Conservation (phyloP, 1,140 invertebrate species). For the Liolophura sinensis region DNA sequence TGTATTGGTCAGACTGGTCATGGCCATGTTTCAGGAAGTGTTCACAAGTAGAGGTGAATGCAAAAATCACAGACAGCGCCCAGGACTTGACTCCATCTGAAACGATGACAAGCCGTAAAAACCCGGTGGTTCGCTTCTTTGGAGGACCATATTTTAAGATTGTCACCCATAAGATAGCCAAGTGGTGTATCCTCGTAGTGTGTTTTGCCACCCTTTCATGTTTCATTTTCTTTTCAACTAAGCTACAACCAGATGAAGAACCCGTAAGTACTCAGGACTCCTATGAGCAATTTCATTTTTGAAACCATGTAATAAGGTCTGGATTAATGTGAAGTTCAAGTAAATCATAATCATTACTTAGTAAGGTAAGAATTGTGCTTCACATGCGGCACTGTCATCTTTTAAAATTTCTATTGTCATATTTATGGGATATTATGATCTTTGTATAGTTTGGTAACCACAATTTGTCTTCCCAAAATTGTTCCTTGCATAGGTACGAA, state of each 20-base stretch:
- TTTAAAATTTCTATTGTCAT: not conserved
- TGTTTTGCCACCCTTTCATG: slow-evolving; percentile 22
- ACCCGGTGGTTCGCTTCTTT: slow-evolving; percentile 30
- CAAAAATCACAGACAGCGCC: not conserved
- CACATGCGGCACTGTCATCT: slow-evolving; percentile 10
- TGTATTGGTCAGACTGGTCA: not conserved
- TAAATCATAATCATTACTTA: too few species aligned
- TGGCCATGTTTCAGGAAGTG: not conserved
- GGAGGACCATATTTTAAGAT: slow-evolving; percentile 16
- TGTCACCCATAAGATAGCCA: slow-evolving; percentile 21
- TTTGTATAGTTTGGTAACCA: not conserved
- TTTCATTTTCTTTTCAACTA: slow-evolving; percentile 36
- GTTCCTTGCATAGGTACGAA: slow-evolving; percentile 5
- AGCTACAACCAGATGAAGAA: slow-evolving; percentile 37
- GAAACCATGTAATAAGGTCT: too few species aligned
- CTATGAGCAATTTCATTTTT: not conserved
- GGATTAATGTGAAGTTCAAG: too few species aligned
- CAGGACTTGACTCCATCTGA: not conserved
- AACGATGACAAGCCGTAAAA: slow-evolving; percentile 5
- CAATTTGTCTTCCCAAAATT: not conserved
- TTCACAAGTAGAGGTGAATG: not conserved
- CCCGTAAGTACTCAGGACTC: slow-evolving; percentile 28
- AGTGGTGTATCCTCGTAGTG: slow-evolving; percentile 23
- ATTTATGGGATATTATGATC: not conserved
- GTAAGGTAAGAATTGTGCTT: not conserved